phyloP scores from a whole-genome alignment of 2,113 vertebrate species.

The Pimephales promelas region DNA sequence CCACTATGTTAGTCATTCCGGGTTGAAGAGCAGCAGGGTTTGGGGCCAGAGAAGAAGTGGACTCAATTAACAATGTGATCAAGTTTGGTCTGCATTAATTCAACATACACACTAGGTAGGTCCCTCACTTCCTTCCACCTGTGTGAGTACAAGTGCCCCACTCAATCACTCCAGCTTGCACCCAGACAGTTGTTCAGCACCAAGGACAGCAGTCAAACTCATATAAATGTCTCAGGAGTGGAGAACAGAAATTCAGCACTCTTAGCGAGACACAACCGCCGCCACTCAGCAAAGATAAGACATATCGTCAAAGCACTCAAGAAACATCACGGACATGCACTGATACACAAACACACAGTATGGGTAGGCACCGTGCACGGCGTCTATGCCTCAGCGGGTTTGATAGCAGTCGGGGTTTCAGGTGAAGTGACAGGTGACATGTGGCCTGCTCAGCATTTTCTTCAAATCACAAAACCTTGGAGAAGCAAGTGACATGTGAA shows the following conservation, averaged over 20 bases:
- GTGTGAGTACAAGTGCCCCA: not conserved
- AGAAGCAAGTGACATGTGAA: not conserved
- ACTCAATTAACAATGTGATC: not conserved
- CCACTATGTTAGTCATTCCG: not conserved
- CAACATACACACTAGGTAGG: not conserved
- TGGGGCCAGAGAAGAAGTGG: not conserved
- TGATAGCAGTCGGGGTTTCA: slow-evolving; percentile 1
- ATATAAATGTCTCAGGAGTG: not conserved
- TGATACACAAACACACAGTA: slow-evolving; percentile 25
- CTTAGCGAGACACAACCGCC: not conserved
- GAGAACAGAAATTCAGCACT: not conserved
- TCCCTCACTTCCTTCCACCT: slow-evolving; percentile 22
- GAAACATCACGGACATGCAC: slow-evolving; percentile 18
- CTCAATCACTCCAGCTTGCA: not conserved
- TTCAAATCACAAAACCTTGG: slow-evolving; percentile 37
- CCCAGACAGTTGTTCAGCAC: slow-evolving; percentile 6
- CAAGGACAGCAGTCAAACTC: slow-evolving; percentile 17
- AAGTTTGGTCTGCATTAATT: not conserved
- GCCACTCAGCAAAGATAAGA: not conserved
- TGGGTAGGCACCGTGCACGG: not conserved
- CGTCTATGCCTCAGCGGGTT: slow-evolving; percentile 29
- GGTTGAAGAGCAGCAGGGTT: not conserved
- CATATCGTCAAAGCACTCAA: slow-evolving; percentile 3
- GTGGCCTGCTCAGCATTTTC: slow-evolving; percentile 7
- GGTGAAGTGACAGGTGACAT: slow-evolving; percentile 37